These are phyloP conservation scores for Plebejus argus DNA, from an alignment of 2,888 invertebrate species.

Conservation along the genomic window DNA sequence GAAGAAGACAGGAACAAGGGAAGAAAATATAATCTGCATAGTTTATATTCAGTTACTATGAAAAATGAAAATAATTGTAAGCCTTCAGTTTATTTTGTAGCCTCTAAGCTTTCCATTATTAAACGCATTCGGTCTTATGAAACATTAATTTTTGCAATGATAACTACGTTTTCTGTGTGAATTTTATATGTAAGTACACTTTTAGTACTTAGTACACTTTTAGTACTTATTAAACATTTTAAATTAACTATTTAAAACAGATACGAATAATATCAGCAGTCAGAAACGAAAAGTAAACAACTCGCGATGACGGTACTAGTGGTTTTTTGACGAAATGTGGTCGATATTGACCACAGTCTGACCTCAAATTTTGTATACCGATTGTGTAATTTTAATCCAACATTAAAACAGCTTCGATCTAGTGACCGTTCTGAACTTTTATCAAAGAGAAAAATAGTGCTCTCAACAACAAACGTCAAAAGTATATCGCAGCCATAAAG, in stretches of 20 bases:
- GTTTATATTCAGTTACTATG: background rate
- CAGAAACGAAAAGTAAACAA: background rate
- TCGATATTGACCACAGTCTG: background rate
- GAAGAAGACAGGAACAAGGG: constrained; percentile 7
- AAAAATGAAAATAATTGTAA: background rate
- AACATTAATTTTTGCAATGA: background rate
- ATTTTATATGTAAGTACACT: too few species aligned
- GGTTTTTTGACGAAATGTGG: background rate
- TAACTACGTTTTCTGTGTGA: background rate
- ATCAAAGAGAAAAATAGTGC: too few species aligned
- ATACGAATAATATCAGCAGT: background rate
- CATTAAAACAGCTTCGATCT: background rate
- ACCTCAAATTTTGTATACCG: background rate
- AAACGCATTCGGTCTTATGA: background rate
- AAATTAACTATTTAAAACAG: background rate
- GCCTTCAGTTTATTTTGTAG: background rate
- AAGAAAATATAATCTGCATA: constrained; percentile 3
- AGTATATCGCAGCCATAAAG: too few species aligned
- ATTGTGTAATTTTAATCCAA: background rate
- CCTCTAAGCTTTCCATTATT: background rate
- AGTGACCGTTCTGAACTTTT: too few species aligned
- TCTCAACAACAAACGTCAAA: too few species aligned
- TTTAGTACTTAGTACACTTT: background rate
- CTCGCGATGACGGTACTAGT: background rate
- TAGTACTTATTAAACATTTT: too few species aligned